Percentiles rank a stretch among this genome's conserved stretches.
phyloP scores from a whole-genome alignment of 2,113 vertebrate genomes.

The Leucosticte australis region DNA sequence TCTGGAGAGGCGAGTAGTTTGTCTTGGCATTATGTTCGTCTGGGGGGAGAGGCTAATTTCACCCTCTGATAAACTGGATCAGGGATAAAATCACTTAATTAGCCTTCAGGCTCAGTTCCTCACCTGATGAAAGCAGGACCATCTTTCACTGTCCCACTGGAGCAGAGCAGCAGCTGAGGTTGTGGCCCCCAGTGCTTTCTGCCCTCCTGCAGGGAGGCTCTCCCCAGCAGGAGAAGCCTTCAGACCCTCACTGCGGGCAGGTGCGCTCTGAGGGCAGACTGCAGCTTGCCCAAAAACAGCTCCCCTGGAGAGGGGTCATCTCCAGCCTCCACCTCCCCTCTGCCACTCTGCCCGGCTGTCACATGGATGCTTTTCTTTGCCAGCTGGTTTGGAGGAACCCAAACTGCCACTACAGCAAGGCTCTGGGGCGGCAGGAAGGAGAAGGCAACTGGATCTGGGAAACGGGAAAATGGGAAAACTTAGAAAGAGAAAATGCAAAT shows the following conservation, averaged over 20 bases:
- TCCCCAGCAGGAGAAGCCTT: background rate
- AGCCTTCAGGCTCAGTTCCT: background rate
- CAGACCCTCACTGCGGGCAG: background rate
- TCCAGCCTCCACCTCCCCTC: background rate
- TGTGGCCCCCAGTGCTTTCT: rapidly evolving
- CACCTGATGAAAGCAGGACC: background rate
- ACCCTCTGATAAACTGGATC: background rate
- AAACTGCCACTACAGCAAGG: background rate
- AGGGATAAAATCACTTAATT: background rate
- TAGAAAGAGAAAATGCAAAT: background rate
- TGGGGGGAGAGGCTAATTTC: background rate
- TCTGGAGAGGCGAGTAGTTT: rapidly evolving
- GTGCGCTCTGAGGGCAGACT: background rate
- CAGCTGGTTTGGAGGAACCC: background rate
- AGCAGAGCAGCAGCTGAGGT: background rate
- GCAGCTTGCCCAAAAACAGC: background rate
- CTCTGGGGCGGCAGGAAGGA: background rate
- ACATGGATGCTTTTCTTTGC: background rate
- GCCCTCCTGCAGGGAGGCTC: background rate
- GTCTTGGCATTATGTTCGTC: rapidly evolving
- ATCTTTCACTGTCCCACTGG: background rate
- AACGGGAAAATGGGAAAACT: background rate
- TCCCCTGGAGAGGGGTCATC: background rate
- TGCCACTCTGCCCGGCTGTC: rapidly evolving
- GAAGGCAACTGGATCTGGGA: background rate